Evolutionary conservation across 2,113 vertebrate genomes (phyloP).

Genomic region (Sisor rabdophorus): DNA sequence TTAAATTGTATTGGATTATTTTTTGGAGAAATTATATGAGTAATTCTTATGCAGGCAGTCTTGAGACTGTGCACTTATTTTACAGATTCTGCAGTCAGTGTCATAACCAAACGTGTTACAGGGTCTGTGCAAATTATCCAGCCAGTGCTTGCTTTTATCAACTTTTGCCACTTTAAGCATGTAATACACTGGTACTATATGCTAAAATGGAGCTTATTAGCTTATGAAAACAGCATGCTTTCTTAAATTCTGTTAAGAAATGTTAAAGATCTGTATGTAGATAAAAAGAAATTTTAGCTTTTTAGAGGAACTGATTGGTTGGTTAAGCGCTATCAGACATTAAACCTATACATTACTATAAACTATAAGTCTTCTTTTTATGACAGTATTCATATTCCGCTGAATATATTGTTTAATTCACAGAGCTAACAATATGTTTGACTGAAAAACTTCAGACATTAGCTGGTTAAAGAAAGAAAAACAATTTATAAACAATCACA

Average conservation of each 20-base stretch:
- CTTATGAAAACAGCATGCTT: not conserved
- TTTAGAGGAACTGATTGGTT: not conserved
- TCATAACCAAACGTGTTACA: not conserved
- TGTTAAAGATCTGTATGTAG: not conserved
- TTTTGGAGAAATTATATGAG: too few relatives aligned
- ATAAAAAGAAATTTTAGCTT: not conserved
- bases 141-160: not conserved
- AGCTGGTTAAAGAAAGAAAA: conserved; percentile 42
- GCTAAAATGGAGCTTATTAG: not conserved
- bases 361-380: not conserved
- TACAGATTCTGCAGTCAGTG: not conserved
- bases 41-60: not conserved
- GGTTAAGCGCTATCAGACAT: not conserved
- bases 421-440: not conserved
- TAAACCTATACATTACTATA: not conserved
- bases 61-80: not conserved
- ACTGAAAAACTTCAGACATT: conserved; percentile 1
- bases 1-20: too few relatives aligned
- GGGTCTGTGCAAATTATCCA: not conserved
- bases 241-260: not conserved
- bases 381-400: not conserved
- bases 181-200: not conserved
- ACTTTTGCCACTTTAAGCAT: not conserved
- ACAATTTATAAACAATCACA: conserved; percentile 60
- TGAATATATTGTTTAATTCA: not conserved